phyloP scores from a whole-genome alignment of 2,113 vertebrate genomes.

The Oryzias celebensis region DNA sequence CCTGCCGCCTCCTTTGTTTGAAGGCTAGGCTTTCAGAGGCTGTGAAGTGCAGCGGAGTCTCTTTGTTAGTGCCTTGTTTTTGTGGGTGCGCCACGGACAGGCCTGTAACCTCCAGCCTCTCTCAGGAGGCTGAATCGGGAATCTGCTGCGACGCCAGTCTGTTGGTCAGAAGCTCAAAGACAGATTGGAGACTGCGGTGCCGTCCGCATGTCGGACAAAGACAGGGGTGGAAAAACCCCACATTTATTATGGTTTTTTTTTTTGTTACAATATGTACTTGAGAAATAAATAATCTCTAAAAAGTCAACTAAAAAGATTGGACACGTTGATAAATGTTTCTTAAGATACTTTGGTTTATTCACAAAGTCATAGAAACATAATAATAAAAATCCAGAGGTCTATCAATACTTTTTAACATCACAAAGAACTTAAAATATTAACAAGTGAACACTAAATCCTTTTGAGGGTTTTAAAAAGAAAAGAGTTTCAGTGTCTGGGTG shows the following conservation, averaged over 20 bases:
- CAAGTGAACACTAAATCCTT: background rate
- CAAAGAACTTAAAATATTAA: background rate
- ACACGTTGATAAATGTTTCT: too few relatives aligned
- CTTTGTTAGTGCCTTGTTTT: slow-evolving; percentile 59
- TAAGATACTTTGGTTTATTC: too few relatives aligned
- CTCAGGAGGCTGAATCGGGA: slow-evolving; percentile 53
- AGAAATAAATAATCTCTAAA: too few relatives aligned
- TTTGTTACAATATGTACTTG: slow-evolving; percentile 3
- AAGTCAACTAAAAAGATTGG: too few relatives aligned
- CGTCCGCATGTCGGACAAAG: slow-evolving; percentile 61
- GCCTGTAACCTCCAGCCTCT: slow-evolving; percentile 55
- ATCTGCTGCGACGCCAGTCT: slow-evolving; percentile 53
- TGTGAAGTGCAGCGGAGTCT: slow-evolving; percentile 65
- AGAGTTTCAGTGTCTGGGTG: too few relatives aligned
- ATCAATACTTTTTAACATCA: background rate
- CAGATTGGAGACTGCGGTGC: slow-evolving; percentile 47
- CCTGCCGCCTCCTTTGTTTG: slow-evolving; percentile 76
- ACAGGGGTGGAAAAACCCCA: slow-evolving; percentile 15
- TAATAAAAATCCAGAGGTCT: background rate
- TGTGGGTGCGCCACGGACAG: slow-evolving; percentile 41
- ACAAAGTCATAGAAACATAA: too few relatives aligned
- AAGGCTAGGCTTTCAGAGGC: slow-evolving; percentile 54
- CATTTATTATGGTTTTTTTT: slow-evolving; percentile 16
- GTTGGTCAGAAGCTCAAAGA: slow-evolving; percentile 36
- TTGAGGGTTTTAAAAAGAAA: too few relatives aligned